Base-by-base conservation (phyloP, 2,113 vertebrate genomes). In the Scartelaos histophorus region DNA sequence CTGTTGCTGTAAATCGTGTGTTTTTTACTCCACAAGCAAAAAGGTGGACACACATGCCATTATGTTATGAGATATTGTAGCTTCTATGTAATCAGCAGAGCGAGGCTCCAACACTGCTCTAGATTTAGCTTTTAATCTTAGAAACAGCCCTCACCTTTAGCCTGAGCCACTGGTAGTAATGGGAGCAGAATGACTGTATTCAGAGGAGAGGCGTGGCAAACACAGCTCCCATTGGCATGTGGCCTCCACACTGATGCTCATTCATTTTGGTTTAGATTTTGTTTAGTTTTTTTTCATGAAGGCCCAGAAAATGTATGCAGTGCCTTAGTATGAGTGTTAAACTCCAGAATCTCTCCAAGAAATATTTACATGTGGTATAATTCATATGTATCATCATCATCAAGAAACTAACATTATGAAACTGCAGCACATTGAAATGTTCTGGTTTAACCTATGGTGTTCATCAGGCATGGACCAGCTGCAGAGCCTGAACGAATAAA, bases 91-190 rank as follows among this genome's bases (percentile, higher is more conserved):
- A 75, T 75, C 71, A 75, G 25, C 24, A 56, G 19, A 67, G 58
- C 57, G 25, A 45, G 54, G 57, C 60, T 54, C n/a, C 60, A 34
- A 13, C 17, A 61, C 10, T 56, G 35, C 47, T 76, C 62, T 77
- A 61, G 61, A 74, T 74, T 80, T 58, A 72, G 43, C 58, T 65
- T 43, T 76, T 43, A 65, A 43, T 71, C 19, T 60, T 51, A 13
- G 29, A 61, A 46, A 21, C 51, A 10, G 9, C 16, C 38, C 47
- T 73, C 70, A 69, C 58, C 57, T 65, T 49, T 58, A 29, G 53
- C 51, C 0, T 66, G 35, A 61, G 69, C 76, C 66, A 22, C 34
- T 16, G 43, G 16, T 21, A 70, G 74, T 29, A 58, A 47, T 21
- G 13, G 45, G 65, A 0, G 0, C 34, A 64, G 61, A 64, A 43